phyloP scores from a whole-genome alignment of 2,888 invertebrate species.

The Eupithecia pulchellata region DNA sequence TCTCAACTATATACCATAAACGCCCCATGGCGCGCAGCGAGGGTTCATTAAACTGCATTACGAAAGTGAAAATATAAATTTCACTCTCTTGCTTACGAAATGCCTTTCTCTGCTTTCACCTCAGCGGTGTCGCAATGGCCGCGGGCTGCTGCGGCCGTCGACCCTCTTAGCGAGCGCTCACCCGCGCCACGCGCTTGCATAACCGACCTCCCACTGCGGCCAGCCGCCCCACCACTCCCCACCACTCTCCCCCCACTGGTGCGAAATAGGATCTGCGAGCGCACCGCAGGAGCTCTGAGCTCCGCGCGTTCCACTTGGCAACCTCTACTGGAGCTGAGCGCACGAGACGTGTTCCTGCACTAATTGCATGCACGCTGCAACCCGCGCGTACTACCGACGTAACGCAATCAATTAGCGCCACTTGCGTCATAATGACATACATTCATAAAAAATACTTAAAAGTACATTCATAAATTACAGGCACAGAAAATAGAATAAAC shows the following conservation, averaged over 20 bases:
- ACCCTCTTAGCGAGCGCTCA: conserved; percentile 89
- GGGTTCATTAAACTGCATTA: conserved; percentile 73
- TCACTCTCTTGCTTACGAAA: conserved; percentile 85
- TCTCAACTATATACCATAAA: conserved; percentile 11
- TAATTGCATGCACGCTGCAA: conserved; percentile 69
- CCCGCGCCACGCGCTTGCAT: conserved; percentile 81
- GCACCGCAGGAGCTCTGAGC: conserved; percentile 41
- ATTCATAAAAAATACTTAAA: conserved; percentile 6
- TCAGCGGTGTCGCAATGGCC: conserved; percentile 67
- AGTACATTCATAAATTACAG: neutral
- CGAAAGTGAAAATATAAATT: conserved; percentile 84
- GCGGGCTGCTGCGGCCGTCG: conserved; percentile 84
- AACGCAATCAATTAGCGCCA: conserved; percentile 47
- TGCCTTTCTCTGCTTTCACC: conserved; percentile 85
- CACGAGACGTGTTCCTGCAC: conserved; percentile 63
- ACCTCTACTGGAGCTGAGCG: conserved; percentile 59
- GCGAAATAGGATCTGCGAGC: conserved; percentile 77
- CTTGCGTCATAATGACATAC: conserved; percentile 38
- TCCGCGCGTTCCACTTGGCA: conserved; percentile 40
- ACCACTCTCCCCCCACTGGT: conserved; percentile 41
- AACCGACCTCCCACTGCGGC: conserved; percentile 64
- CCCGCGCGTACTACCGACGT: conserved; percentile 46
- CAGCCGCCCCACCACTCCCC: conserved; percentile 45
- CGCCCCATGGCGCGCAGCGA: conserved; percentile 37
- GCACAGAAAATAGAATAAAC: conserved; percentile 3